Percentiles rank a stretch among this genome's conserved stretches.
Conservation (phyloP, 2,113 vertebrate genomes). For the Petromus typicus region DNA sequence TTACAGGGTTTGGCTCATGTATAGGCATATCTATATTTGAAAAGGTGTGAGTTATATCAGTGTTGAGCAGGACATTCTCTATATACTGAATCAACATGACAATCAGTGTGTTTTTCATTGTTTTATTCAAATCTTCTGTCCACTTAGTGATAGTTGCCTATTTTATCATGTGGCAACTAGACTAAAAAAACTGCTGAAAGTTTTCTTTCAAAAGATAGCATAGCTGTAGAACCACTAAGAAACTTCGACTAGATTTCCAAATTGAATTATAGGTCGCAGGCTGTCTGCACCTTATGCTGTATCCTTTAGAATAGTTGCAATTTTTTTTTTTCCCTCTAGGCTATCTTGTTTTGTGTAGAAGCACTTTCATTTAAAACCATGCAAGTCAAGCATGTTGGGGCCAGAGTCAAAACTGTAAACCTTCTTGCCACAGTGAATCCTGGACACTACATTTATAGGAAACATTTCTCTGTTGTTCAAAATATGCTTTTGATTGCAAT, state of each 20-base stretch:
- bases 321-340: not conserved
- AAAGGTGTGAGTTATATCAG: not conserved
- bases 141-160: not conserved
- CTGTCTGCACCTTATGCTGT: not conserved
- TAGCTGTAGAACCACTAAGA: not conserved
- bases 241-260: not conserved
- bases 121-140: not conserved
- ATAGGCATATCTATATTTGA: not conserved
- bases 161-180: not conserved
- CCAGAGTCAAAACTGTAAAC: not conserved
- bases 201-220: not conserved
- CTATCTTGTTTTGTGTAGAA: not conserved
- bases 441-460: not conserved
- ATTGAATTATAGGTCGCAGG: not conserved
- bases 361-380: not conserved
- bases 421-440: rapidly evolving
- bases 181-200: not conserved
- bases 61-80: not conserved
- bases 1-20: not conserved
- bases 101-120: not conserved
- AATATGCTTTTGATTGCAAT: not conserved
- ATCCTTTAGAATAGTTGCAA: not conserved
- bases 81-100: not conserved
- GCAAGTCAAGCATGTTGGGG: not conserved
- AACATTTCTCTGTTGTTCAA: not conserved